phyloP scores from a whole-genome alignment of 1,140 invertebrate species.

The Drosophila miranda region DNA sequence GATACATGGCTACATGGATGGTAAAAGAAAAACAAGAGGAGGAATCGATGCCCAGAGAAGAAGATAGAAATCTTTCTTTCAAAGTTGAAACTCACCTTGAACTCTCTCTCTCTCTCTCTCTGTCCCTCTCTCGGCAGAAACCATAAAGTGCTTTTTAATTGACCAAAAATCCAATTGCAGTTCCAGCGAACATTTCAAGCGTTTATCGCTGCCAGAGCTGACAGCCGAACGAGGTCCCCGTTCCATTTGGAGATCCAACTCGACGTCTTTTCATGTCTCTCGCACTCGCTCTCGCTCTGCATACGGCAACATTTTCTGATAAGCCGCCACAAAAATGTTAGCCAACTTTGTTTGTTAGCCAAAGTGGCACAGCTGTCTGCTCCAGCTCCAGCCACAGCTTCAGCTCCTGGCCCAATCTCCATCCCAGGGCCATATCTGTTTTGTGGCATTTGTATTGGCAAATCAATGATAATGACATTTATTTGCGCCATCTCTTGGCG shows the following conservation, averaged over 20 bases:
- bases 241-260: constrained; percentile 35
- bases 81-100: constrained; percentile 27
- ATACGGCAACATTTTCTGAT: constrained; percentile 58
- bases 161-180: constrained; percentile 16
- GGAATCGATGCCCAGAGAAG: constrained; percentile 19
- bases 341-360: constrained; percentile 16
- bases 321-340: constrained; percentile 45
- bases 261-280: constrained; percentile 43
- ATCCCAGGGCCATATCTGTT: constrained; percentile 22
- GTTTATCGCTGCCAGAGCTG: constrained; percentile 39
- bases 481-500: constrained; percentile 48
- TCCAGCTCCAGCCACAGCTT: constrained; percentile 26
- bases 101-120: constrained; percentile 6
- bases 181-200: constrained; percentile 19
- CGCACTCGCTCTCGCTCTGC: neutral
- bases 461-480: constrained; percentile 60
- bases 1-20: constrained; percentile 5
- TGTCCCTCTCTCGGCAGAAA: neutral
- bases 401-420: constrained; percentile 26
- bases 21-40: constrained; percentile 20
- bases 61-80: constrained; percentile 26
- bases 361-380: constrained; percentile 47
- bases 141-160: constrained; percentile 74
- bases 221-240: constrained; percentile 52
- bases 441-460: constrained; percentile 55